Evolutionary conservation across 2,113 vertebrate species (phyloP).

Genomic region (Peromyscus leucopus): DNA sequence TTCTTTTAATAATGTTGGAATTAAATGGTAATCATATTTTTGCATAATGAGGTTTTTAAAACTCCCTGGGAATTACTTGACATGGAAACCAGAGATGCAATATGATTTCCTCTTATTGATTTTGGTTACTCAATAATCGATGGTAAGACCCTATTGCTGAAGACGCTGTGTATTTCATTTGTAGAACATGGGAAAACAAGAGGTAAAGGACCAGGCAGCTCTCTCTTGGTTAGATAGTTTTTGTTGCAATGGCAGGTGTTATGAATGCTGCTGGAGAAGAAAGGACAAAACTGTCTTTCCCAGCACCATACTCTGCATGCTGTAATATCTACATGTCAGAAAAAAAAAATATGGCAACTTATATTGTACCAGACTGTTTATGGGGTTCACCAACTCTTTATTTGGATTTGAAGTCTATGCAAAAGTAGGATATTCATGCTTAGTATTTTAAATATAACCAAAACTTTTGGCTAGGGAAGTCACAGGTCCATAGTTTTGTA

Average conservation of each 20-base stretch:
- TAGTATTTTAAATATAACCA: not conserved
- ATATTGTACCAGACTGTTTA: not conserved
- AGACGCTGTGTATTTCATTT: not conserved
- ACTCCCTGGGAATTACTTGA: not conserved
- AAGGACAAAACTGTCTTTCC: too few relatives aligned
- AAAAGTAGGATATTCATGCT: not conserved
- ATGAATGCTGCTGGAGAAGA: not conserved
- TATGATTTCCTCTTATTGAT: not conserved
- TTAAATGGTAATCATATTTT: not conserved
- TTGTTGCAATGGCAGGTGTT: too few relatives aligned
- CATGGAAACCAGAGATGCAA: not conserved
- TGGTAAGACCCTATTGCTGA: not conserved
- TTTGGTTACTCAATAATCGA: accelerated
- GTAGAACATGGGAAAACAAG: not conserved
- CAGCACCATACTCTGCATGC: too few relatives aligned
- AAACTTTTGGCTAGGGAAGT: not conserved
- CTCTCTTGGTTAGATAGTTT: not conserved
- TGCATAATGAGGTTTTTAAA: not conserved
- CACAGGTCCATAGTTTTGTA: not conserved
- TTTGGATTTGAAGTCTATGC: not conserved
- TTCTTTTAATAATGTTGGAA: not conserved
- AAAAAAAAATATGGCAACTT: not conserved
- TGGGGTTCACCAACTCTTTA: too few relatives aligned
- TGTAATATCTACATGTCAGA: not conserved
- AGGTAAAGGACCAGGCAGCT: not conserved